Conservation (phyloP, 2,113 vertebrate genomes). For the Typhlomys cinereus region DNA sequence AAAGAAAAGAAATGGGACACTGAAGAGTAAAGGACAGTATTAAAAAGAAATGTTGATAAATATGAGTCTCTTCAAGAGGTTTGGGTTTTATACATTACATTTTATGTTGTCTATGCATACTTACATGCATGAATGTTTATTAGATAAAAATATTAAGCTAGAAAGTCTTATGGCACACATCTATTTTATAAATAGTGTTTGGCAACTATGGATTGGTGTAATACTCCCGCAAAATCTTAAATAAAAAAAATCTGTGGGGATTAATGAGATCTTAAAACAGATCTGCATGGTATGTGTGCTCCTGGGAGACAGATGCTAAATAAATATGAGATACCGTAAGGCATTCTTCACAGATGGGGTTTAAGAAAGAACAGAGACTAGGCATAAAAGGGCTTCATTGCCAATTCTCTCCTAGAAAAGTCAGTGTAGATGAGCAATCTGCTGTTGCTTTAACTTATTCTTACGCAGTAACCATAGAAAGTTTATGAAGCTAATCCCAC, state of each 20-base stretch:
- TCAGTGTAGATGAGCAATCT: neutral
- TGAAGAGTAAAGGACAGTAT: neutral
- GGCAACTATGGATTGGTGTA: constrained; percentile 17
- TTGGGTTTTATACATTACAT: neutral
- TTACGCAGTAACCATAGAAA: neutral
- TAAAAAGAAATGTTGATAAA: constrained; percentile 27
- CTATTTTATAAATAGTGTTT: constrained; percentile 56
- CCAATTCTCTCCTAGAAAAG: neutral
- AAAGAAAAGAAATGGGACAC: neutral
- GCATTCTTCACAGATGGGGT: neutral
- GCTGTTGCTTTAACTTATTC: neutral
- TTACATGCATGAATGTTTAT: neutral
- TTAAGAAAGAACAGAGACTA: neutral
- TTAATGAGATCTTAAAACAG: constrained; percentile 64
- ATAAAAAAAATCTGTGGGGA: constrained; percentile 46
- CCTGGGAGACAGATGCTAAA: neutral
- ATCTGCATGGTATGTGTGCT: neutral
- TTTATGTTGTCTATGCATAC: neutral
- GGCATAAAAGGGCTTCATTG: neutral
- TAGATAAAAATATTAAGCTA: constrained; percentile 34
- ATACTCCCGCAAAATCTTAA: constrained; percentile 51
- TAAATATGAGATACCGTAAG: neutral
- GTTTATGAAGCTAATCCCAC: neutral
- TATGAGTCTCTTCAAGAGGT: neutral
- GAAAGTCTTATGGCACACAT: constrained; percentile 34